Base-by-base conservation (phyloP, 2,797 vertebrate species). In the Nyctalus aviator region DNA sequence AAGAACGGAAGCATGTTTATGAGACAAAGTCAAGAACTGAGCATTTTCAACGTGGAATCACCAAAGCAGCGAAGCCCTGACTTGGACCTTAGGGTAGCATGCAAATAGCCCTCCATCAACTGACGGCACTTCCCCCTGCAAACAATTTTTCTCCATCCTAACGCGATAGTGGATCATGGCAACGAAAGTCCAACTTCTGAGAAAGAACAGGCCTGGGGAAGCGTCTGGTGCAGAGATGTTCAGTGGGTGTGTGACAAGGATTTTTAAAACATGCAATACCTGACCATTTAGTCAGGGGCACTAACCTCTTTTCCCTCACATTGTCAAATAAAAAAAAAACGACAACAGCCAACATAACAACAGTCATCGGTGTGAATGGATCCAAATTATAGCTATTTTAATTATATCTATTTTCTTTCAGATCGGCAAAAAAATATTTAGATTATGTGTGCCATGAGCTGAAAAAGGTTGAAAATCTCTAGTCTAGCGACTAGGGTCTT, bases 201-300 rank as follows among this genome's bases (percentile, higher is more conserved):
- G 87, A 89, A 91, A 94, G 64, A 81, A 35, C 66, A 89, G 95
- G 76, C 14, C 25, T 79, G 68, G 32, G 82, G 64, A 96, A 96
- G 37, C 55, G 6, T 85, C 88, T 79, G 72, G 30, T 90, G 73
- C 75, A 55, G 50, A 4, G 18, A 77, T 55, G 15, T 77, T 55
- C 75, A 77, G 8, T 21, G 3, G 11, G n/a, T 32, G n/a, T 14
- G 48, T 13, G 11, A 5, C n/a, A 25, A 25, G 12, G 23, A 77
- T 35, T 25, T 35, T 25, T 25, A 55, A 77, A 77, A 35, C 46
- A 53, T 21, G 50, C 20, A 35, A 77, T 55, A 55, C 11, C 75
- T 55, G 20, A 55, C 50, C 35, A 15, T 35, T 77, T 21, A 55
- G n/a, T 25, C 73, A 53, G 20, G n/a, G n/a, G 3, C 30, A 55